These are phyloP conservation scores for Anoplophora glabripennis DNA, from an alignment of 1,140 invertebrate species.

Conservation along the genomic window DNA sequence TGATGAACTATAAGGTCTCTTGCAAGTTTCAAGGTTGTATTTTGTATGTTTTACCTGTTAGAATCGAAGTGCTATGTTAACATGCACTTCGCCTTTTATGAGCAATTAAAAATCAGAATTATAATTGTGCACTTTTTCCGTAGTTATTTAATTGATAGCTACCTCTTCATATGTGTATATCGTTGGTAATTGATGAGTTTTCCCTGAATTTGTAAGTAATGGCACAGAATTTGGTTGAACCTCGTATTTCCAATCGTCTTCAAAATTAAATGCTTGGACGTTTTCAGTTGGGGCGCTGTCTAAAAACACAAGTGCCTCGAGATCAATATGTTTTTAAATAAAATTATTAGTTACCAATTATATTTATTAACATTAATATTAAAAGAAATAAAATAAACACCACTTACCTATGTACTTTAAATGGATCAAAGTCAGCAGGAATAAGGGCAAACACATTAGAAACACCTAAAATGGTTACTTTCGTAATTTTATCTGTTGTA, in stretches of 20 bases:
- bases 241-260: conserved; percentile 39
- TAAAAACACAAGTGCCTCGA: too few relatives aligned
- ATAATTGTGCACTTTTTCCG: too few relatives aligned
- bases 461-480: too few relatives aligned
- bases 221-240: conserved; percentile 29
- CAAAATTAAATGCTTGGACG: conserved; percentile 20
- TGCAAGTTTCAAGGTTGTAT: neutral
- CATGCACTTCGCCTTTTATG: too few relatives aligned
- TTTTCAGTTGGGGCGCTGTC: neutral
- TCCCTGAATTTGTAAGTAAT: conserved; percentile 20
- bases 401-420: too few relatives aligned
- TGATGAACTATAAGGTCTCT: neutral
- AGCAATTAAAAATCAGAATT: conserved; percentile 1
- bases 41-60: neutral
- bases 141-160: neutral
- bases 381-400: too few relatives aligned
- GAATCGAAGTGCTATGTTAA: neutral
- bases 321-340: too few relatives aligned
- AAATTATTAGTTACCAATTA: too few relatives aligned
- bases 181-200: conserved; percentile 28
- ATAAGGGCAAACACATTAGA: too few relatives aligned
- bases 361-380: too few relatives aligned
- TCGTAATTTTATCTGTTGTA: too few relatives aligned
- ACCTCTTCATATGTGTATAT: conserved; percentile 22
- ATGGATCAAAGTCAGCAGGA: too few relatives aligned